Base-by-base conservation (phyloP, 2,113 vertebrate genomes). In the Otolemur garnettii region DNA sequence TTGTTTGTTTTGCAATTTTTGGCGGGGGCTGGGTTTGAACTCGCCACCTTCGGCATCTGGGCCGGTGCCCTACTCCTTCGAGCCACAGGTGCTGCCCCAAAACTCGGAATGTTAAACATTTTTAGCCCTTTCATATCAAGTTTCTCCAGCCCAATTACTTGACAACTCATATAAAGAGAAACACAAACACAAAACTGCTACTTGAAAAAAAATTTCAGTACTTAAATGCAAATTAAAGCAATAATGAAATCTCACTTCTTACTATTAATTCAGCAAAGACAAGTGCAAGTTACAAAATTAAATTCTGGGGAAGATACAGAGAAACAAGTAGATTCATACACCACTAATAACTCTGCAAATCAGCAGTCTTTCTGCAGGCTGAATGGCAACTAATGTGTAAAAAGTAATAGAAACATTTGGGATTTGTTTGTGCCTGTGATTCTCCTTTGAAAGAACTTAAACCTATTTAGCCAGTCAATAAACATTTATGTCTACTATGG, bases 231-330 rank as follows among this genome's bases (percentile, higher is more conserved):
- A 72, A 79, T 90, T 87, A 85, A 71, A 93, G n/a, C 42, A 85
- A 88, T 83, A 94, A 95, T 33, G 53, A 89, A 82, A 92, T 69
- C 79, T 53, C 15, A 89, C 45, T 82, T 91, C 75, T 92, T 84
- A 87, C n/a, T 68, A 90, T 60, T 80, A 90, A 94, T 87, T 97
- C 90, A 92, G 33, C 59, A 71, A 74, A 75, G 59, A 60, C 28
- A 90, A 95, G 92, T 60, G 1, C 42, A 94, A 90, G 42, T 75
- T 71, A 59, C 66, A 84, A 91, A 93, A 91, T 60, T 84, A 90
- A 92, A 90, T 81, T 21, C 71, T n/a, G 13, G 30, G 22, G 74
- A 92, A 57, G 71, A 79, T 24, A 59, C 0, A 24, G 60, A 89
- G 57, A 95, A 92, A 83, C 28, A 88, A 96, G 42, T 6, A 90